Percentiles rank a stretch among this genome's conserved stretches.
Conservation (phyloP, 2,797 vertebrate genomes). For the Gymnoscopelus microlampas region DNA sequence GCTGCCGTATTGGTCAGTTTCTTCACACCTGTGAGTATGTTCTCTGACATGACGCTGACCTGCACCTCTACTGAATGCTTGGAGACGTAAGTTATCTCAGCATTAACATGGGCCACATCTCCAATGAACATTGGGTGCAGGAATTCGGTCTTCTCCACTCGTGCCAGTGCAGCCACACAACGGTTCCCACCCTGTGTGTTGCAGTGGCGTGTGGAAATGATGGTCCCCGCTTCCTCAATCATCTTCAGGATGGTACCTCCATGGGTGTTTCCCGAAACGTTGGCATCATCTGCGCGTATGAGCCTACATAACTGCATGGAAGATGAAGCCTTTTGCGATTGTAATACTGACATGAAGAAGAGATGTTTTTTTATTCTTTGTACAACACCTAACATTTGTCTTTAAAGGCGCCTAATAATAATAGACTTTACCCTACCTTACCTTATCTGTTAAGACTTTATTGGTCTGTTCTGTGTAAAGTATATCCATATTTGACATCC, state of each 20-base stretch:
- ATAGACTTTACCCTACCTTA: too few species aligned
- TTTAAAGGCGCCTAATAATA: too few species aligned
- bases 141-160: constrained; percentile 96
- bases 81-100: constrained; percentile 92
- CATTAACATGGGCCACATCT: constrained; percentile 91
- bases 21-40: constrained; percentile 94
- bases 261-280: constrained; percentile 91
- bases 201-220: constrained; percentile 93
- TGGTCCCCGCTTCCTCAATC: constrained; percentile 95
- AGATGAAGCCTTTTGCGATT: too few species aligned
- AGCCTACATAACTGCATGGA: constrained; percentile 77
- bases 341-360: too few species aligned
- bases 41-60: constrained; percentile 91
- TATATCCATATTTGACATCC: too few species aligned
- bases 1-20: constrained; percentile 92
- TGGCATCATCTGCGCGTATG: constrained; percentile 94
- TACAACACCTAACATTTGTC: too few species aligned
- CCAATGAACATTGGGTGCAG: constrained; percentile 92
- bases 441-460: too few species aligned
- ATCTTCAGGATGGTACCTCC: constrained; percentile 95
- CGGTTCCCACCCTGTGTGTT: constrained; percentile 88
- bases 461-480: too few species aligned
- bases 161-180: constrained; percentile 88
- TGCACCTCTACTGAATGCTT: constrained; percentile 95
- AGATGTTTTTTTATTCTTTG: too few species aligned